Evolutionary conservation across 2,113 vertebrate genomes (phyloP), one percentile per base, ranked within the genome.

Genomic region (Cebus imitator): DNA sequence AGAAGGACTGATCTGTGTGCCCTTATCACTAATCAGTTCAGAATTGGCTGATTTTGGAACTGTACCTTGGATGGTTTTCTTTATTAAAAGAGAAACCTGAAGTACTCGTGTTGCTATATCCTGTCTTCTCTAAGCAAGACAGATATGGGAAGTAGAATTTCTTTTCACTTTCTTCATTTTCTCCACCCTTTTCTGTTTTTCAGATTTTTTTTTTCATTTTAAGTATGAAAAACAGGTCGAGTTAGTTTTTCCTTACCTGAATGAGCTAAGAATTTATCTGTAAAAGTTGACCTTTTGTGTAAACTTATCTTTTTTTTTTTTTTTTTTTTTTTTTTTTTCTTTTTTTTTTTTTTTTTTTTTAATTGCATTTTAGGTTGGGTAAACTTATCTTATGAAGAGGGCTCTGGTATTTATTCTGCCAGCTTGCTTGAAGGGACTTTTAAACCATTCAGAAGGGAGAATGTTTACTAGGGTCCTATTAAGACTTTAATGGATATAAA

Each of bases 1-100:
- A 99, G 95, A 99, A 99, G 97, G 99, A 99, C 98, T 99, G 98
- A 98, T 35, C 75, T 20, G 35, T 52, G 93, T 30, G 48, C 11
- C 45, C 8, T 48, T n/a, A 4, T 3, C n/a, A 11, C 25, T 61
- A 37, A 79, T 78, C 25, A 21, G 81, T 85, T 66, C 30, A 89
- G 70, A 61, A 57, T 16, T 52, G 5, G 32, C 61, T 57, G 37
- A 8, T 80, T 92, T 87, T 94, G 30, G 85, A 95, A 30, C 87
- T 64, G 61, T 88, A 64, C 5, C 61, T 64, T 70, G 58, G 68
- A 32, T 73, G 43, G n/a, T 9, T 78, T 82, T 95, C 92, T 97
- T 97, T 61, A 90, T 97, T 98, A 98, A 98, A 98, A 70, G 95
- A 96, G 86, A 97, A 84, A 30, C 25, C 43, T 76, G 50, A 95